A percentile compares a stretch with the other conserved stretches of the same genome.
These are phyloP conservation scores for Somateria mollissima DNA, from an alignment of 2,797 vertebrate genomes.

Conservation along the genomic window DNA sequence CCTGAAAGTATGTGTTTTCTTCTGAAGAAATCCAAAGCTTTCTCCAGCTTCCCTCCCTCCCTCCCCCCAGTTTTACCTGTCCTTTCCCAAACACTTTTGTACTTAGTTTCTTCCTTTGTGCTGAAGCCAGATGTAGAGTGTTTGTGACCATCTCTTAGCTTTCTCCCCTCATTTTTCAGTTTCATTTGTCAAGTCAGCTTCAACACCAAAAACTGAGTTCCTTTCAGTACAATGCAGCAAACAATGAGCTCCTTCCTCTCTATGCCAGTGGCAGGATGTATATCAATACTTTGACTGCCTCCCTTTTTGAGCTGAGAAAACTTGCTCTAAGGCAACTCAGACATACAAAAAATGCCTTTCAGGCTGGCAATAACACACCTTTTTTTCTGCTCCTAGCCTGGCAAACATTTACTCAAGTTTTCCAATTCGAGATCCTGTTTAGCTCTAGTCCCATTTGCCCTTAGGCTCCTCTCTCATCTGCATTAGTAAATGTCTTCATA, in stretches of 20 bases:
- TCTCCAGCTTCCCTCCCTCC: background rate
- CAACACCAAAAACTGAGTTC: background rate
- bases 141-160: background rate
- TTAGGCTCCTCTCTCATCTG: background rate
- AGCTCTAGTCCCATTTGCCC: background rate
- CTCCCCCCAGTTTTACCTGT: background rate
- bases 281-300: accelerated
- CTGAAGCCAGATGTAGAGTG: background rate
- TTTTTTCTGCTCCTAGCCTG: background rate
- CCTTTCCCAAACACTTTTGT: background rate
- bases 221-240: background rate
- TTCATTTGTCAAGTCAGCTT: background rate
- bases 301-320: background rate
- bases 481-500: background rate
- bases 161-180: background rate
- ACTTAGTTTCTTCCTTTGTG: background rate
- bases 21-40: background rate
- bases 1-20: background rate
- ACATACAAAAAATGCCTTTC: background rate
- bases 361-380: background rate
- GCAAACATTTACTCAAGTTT: background rate
- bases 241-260: background rate
- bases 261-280: background rate
- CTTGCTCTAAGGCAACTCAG: background rate
- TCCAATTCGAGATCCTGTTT: conserved; percentile 12